A percentile compares a stretch with the other conserved stretches of the same genome.
phyloP scores from a whole-genome alignment of 1,140 invertebrate species.

The Stegodyphus mimosarum region DNA sequence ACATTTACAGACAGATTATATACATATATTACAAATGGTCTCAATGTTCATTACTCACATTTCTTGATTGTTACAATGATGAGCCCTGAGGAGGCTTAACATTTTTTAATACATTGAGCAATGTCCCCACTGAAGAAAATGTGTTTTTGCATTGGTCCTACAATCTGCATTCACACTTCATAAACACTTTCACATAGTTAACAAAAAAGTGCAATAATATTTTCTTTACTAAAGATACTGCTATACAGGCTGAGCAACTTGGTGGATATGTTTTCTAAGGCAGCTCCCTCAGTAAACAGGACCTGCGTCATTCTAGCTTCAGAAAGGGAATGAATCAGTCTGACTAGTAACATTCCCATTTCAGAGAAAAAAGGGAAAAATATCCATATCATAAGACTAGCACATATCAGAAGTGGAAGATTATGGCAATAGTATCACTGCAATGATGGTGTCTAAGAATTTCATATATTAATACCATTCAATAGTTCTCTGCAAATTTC shows the following conservation, averaged over 20 bases:
- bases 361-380: conserved; percentile 2
- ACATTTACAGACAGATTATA: conserved; percentile 45
- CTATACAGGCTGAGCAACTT: conserved; percentile 59
- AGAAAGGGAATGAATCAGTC: conserved; percentile 56
- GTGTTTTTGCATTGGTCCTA: conserved; percentile 23
- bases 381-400: conserved; percentile 34
- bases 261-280: conserved; percentile 54
- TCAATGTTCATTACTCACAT: conserved; percentile 42
- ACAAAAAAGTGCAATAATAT: conserved; percentile 45
- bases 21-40: conserved; percentile 59
- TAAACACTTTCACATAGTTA: background rate
- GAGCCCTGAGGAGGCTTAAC: conserved; percentile 24
- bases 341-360: conserved; percentile 46
- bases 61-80: conserved; percentile 52
- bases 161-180: conserved; percentile 13
- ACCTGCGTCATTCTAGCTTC: conserved; percentile 21
- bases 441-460: background rate
- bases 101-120: conserved; percentile 51
- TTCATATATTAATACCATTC: conserved; percentile 76
- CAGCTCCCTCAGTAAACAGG: conserved; percentile 24
- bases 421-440: conserved; percentile 43
- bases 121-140: conserved; percentile 2
- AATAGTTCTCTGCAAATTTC: conserved; percentile 91
- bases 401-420: conserved; percentile 56
- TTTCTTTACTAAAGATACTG: conserved; percentile 26